These are phyloP conservation scores for Holothuria leucospilota DNA, from an alignment of 53 echinoderm and acorn worm genomes.

Conservation along the genomic window DNA sequence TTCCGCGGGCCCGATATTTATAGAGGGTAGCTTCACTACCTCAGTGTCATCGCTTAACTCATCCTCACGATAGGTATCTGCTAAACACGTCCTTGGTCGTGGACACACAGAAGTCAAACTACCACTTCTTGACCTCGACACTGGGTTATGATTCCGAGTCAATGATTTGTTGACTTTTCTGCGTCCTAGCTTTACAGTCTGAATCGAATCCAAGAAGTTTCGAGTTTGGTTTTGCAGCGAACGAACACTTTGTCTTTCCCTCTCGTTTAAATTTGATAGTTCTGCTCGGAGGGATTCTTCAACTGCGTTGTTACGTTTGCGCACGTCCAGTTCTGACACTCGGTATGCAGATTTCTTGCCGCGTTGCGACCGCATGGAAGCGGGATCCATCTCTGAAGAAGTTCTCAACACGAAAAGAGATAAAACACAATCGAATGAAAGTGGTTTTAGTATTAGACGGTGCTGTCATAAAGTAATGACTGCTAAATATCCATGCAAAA, in stretches of 20 bases:
- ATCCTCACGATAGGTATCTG: not conserved
- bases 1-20: not conserved
- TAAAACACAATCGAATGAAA: too few species aligned
- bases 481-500: too few species aligned
- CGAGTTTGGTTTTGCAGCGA: not conserved
- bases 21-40: conserved; percentile 4
- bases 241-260: not conserved
- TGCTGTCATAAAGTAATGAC: too few species aligned
- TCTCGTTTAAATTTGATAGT: not conserved
- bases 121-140: conserved; percentile 4
- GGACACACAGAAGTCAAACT: conserved; percentile 3
- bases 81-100: conserved; percentile 18
- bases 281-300: not conserved
- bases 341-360: not conserved
- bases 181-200: conserved; percentile 35
- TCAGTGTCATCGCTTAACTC: not conserved
- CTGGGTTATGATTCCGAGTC: not conserved
- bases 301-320: conserved; percentile 3
- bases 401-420: too few species aligned
- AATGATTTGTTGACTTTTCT: conserved; percentile 17
- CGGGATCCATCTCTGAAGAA: not conserved
- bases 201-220: conserved; percentile 25
- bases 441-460: too few species aligned
- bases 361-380: not conserved
- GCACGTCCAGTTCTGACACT: not conserved